Conservation (phyloP, 2,797 vertebrate genomes). For the Dicrostonyx torquatus region DNA sequence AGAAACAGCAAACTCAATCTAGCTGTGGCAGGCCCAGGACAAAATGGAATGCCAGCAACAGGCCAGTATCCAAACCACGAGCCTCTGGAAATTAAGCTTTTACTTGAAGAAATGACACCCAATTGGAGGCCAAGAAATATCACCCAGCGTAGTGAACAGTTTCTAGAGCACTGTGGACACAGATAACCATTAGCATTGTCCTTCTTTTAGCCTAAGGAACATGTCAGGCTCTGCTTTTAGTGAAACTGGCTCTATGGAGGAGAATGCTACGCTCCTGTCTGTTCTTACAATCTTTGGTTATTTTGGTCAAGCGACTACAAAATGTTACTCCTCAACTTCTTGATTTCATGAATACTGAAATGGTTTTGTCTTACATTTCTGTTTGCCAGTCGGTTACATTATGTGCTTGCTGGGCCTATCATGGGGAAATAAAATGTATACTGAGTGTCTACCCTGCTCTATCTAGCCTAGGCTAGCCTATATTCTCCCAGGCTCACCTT, state of each 20-base stretch:
- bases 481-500: too few species aligned
- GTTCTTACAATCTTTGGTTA: not conserved
- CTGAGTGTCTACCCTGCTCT: not conserved
- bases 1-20: slow-evolving; percentile 90
- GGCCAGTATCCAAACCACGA: slow-evolving; percentile 85
- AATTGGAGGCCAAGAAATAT: slow-evolving; percentile 84
- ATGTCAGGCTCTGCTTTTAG: not conserved
- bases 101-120: slow-evolving; percentile 78
- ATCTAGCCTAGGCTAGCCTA: not conserved
- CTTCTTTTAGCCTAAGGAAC: slow-evolving; percentile 36
- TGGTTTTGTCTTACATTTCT: not conserved
- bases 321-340: not conserved
- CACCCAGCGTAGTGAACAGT: slow-evolving; percentile 83
- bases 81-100: slow-evolving; percentile 81
- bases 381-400: not conserved
- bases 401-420: not conserved
- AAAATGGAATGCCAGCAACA: slow-evolving; percentile 84
- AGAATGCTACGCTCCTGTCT: not conserved
- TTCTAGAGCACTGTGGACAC: slow-evolving; percentile 70
- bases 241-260: fast-evolving
- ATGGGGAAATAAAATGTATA: not conserved
- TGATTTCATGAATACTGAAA: not conserved
- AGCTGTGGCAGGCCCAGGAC: slow-evolving; percentile 84
- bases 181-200: slow-evolving; percentile 53
- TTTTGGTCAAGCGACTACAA: not conserved